Evolutionary conservation across 2,888 invertebrate genomes (phyloP), one percentile per base, ranked within the genome.

Genomic region (Atherix ibis): DNA sequence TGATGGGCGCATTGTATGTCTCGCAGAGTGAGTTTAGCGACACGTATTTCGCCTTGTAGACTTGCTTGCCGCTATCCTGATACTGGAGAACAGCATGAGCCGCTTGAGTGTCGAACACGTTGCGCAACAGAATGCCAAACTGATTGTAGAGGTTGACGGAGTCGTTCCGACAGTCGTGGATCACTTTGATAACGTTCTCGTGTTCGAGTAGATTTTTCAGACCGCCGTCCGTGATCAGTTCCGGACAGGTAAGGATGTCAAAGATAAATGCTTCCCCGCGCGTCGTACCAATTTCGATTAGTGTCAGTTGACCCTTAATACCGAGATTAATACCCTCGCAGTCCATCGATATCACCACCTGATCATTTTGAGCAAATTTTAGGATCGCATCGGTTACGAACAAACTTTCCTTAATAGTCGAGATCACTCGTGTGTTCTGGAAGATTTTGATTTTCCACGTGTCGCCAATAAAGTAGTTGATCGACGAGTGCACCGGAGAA

Each of bases 301-400:
- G 62, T 3, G 91, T 89, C 40, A 92, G 65, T 46, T 84, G 81
- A 13, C 91, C 91, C 54, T 85, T 87, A 2, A 78, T 66, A 15
- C 92, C 92, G 40, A 92, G 66, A 61, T 89, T 91, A 34, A 92
- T 83, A 12, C 92, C 89, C 64, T 94, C 92, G 48, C 88, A 88
- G 55, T 92, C 92, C 50, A 92, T 73, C 1, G 87, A 84, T 15
- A 92, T 68, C 38, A 77, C 73, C 34, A 71, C 70, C 46, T 68
- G 51, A 32, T 56, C 54, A 37, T 52, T 52, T 40, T 63, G 63
- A 10, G 52, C 47, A 36, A 68, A 66, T 44, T 69, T 67, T 54
- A 79, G 68, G 42, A 83, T 74, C 39, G 78, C 76, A 31, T 80
- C 79, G 33, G 80, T 71, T 38, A 88, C 69, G 49, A 78, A 71